A percentile compares a stretch with the other conserved stretches of the same genome.
phyloP scores from a whole-genome alignment of 2,888 invertebrate species.

The Agonopterix alstromeriana region DNA sequence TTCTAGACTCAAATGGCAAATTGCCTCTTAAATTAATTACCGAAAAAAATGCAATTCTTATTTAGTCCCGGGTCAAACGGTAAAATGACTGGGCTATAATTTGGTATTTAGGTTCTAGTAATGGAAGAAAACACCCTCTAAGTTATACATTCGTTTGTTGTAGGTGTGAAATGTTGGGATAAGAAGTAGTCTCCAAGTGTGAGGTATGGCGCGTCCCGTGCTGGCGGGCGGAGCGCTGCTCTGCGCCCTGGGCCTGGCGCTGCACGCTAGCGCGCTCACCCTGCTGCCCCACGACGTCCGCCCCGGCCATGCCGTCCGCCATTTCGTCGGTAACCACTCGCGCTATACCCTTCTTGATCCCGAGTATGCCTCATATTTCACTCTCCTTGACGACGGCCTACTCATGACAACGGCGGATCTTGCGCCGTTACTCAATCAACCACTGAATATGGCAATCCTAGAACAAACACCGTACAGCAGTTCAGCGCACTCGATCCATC shows the following conservation, averaged over 20 bases:
- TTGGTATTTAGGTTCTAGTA: too few relatives aligned
- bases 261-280: slow-evolving; percentile 60
- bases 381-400: slow-evolving; percentile 90
- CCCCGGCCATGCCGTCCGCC: slow-evolving; percentile 91
- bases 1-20: too few relatives aligned
- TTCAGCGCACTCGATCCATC: slow-evolving; percentile 86
- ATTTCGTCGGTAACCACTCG: slow-evolving; percentile 79
- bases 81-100: too few relatives aligned
- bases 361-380: slow-evolving; percentile 89
- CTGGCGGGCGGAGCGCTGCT: slow-evolving; percentile 60
- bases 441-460: slow-evolving; percentile 87
- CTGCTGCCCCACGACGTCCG: slow-evolving; percentile 93
- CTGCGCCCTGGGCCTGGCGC: slow-evolving; percentile 47
- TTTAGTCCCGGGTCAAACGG: too few relatives aligned
- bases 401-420: slow-evolving; percentile 94
- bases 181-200: slow-evolving; percentile 28
- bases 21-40: too few relatives aligned
- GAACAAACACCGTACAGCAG: slow-evolving; percentile 89
- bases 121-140: too few relatives aligned
- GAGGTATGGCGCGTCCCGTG: slow-evolving; percentile 56
- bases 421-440: slow-evolving; percentile 86
- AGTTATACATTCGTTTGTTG: slow-evolving; percentile 15
- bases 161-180: slow-evolving; percentile 66
- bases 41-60: too few relatives aligned
- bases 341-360: slow-evolving; percentile 81